Conservation (phyloP, 2,113 vertebrate genomes). For the Hucho hucho region DNA sequence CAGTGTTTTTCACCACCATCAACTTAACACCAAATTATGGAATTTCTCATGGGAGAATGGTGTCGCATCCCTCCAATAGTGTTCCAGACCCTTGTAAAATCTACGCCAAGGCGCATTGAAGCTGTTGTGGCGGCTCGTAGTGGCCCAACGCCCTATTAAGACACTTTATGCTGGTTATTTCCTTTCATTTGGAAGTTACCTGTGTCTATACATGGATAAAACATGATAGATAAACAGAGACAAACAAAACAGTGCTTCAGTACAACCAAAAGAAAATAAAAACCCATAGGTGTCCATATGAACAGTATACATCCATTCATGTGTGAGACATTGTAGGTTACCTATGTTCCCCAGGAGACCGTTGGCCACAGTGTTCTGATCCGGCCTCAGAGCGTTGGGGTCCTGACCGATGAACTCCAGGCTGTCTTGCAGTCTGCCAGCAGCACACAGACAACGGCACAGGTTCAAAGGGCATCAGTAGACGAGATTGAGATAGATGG, state of each 20-base stretch:
- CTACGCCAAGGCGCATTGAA: too few relatives aligned
- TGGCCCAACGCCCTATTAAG: too few relatives aligned
- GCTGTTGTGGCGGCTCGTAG: too few relatives aligned
- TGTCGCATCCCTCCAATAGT: too few relatives aligned
- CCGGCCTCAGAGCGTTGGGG: conserved; percentile 83
- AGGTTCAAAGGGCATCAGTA: background rate
- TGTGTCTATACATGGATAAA: background rate
- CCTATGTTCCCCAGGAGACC: conserved; percentile 94
- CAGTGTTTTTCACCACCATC: too few relatives aligned
- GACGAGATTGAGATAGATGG: background rate
- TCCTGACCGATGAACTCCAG: conserved; percentile 96
- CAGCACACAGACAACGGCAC: conserved; percentile 30
- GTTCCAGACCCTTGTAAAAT: too few relatives aligned
- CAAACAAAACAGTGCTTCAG: conserved; percentile 36
- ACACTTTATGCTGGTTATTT: too few relatives aligned
- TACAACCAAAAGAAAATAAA: background rate
- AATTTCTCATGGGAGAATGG: too few relatives aligned
- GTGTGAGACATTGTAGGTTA: conserved; percentile 58
- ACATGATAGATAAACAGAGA: conserved; percentile 64
- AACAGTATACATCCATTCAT: background rate
- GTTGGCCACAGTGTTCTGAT: conserved; percentile 86
- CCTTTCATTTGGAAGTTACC: too few relatives aligned
- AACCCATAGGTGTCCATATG: background rate
- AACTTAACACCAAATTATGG: too few relatives aligned
- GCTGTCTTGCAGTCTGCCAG: conserved; percentile 90